Evolutionary conservation across 2,888 invertebrate species (phyloP), one percentile per base, ranked within the genome.

Genomic region (Scaptomyza flava): DNA sequence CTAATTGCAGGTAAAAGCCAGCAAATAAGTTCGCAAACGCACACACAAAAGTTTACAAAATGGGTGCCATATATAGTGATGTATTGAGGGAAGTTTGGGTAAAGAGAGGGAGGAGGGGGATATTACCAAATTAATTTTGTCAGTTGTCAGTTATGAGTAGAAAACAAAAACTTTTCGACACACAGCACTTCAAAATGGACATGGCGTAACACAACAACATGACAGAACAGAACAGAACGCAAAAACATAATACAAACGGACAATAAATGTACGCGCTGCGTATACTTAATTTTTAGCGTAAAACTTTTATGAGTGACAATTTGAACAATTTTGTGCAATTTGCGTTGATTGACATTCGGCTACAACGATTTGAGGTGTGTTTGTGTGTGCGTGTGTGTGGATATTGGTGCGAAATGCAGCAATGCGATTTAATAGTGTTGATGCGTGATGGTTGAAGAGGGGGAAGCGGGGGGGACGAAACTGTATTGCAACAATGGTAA

Each of bases 1-100:
- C 82, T 83, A 83, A 83, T 83, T 83, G 85, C 85, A 83, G 83
- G 85, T 85, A 85, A 83, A 85, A 84, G 83, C 80, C 65, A 61
- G 71, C 77, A 82, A 81, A 81, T 81, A 81, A 76, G 66, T 79
- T 82, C 58, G 65, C 81, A 79, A 60, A 70, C 17, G 62, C 81
- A 79, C 36, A 77, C 62, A 72, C 77, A 77, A 78, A 80, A 84
- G 66, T 84, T 77, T 64, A 54, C 56, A 78, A 63, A 38, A 23
- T 41, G 41, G 41, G 46, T 31, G 31, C 43, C 34, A 34, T 14
- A 27, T 34, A 41, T 14, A 17, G 23, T 23, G 4, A 17, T 46
- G 65, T 36, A 50, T 33, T 59, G 9, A 57, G 38, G 33, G 47
- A 20, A 7, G 38, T 27, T 6, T 20, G 27, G 2, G 17, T n/a